phyloP scores from a whole-genome alignment of 2,888 invertebrate genomes.

The Candidula unifasciata region DNA sequence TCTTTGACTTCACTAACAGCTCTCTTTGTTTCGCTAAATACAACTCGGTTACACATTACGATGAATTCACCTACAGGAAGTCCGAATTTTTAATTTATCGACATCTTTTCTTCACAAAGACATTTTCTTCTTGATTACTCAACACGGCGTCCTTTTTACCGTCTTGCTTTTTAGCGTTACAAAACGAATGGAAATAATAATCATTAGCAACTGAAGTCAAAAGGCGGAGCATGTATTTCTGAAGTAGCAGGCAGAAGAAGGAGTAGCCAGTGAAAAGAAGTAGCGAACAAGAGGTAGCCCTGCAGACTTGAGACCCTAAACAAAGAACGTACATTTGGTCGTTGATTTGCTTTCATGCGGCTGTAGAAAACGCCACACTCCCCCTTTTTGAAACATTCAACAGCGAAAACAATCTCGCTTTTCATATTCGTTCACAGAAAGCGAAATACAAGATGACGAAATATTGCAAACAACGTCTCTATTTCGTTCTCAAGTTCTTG shows the following conservation, averaged over 20 bases:
- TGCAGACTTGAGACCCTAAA: neutral
- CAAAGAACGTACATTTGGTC: neutral
- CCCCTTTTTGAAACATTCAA: neutral
- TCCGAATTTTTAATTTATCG: too few relatives aligned
- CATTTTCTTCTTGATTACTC: too few relatives aligned
- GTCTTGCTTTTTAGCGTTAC: neutral
- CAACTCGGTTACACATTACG: too few relatives aligned
- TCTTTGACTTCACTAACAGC: too few relatives aligned
- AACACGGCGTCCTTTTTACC: neutral
- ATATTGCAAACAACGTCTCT: neutral
- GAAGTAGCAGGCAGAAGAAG: neutral
- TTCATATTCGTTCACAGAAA: neutral
- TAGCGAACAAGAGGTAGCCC: neutral
- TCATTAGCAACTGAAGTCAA: neutral
- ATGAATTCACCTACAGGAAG: too few relatives aligned
- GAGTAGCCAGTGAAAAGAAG: too few relatives aligned
- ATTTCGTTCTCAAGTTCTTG: neutral
- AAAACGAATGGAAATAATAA: neutral
- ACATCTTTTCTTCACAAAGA: too few relatives aligned
- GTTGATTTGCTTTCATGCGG: neutral
- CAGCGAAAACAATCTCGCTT: neutral
- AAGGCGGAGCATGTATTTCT: neutral
- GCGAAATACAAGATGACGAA: neutral
- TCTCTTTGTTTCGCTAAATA: too few relatives aligned
- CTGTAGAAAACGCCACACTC: neutral